Evolutionary conservation across 2,797 vertebrate genomes (phyloP).

Genomic region (Leptodactylus fallax): DNA sequence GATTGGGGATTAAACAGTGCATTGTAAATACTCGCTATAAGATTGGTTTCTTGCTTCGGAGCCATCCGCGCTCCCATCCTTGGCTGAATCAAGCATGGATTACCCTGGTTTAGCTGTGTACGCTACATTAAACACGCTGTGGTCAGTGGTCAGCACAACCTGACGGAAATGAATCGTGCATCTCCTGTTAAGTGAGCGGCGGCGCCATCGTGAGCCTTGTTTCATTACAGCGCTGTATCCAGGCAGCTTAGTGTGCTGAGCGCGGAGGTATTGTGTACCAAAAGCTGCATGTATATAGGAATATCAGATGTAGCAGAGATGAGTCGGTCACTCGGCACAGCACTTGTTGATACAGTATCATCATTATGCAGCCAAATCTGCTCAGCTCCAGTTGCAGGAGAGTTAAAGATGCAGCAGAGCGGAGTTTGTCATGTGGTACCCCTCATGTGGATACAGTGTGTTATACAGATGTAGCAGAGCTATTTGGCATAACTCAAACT

Average conservation of each 20-base stretch:
- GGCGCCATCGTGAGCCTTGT: not conserved
- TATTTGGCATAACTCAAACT: no score
- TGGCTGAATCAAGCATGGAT: slow-evolving; percentile 61
- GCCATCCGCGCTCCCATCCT: slow-evolving; percentile 24
- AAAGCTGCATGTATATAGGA: no score
- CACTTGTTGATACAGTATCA: not conserved
- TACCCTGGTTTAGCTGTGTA: slow-evolving; percentile 62
- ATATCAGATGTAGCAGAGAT: not conserved
- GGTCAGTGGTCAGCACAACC: slow-evolving; percentile 46
- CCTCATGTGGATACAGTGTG: not conserved
- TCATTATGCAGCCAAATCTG: not conserved
- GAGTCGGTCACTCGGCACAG: not conserved
- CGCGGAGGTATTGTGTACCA: no score
- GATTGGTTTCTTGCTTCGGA: slow-evolving; percentile 57
- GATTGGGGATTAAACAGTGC: slow-evolving; percentile 60
- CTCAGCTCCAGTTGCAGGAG: no score
- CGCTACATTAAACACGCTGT: slow-evolving; percentile 42
- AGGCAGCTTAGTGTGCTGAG: not conserved
- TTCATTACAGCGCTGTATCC: not conserved
- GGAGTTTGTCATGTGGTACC: not conserved
- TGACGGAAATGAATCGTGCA: slow-evolving; percentile 15
- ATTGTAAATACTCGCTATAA: slow-evolving; percentile 50
- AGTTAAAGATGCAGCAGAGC: not conserved
- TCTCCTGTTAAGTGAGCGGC: slow-evolving; percentile 3
- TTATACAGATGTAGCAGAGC: not conserved